Evolutionary conservation across 1,140 invertebrate species (phyloP).

Genomic region (Tetramorium simillimum): DNA sequence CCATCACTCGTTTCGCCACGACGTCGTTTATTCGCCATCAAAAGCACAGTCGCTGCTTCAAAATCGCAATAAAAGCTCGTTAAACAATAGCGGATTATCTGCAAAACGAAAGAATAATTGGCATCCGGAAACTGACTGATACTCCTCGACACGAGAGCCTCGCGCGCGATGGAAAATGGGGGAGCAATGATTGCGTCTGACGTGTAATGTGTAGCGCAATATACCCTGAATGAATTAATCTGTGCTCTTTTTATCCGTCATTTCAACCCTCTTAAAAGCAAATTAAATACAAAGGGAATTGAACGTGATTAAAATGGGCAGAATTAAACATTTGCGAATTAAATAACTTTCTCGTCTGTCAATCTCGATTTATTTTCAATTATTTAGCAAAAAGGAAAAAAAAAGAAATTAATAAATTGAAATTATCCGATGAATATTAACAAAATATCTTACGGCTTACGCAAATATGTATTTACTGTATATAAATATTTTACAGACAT

Average conservation of each 20-base stretch:
- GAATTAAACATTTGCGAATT: background rate
- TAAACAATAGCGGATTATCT: conserved; percentile 8
- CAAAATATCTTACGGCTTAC: background rate
- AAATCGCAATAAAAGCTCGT: conserved; percentile 17
- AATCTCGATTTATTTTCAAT: background rate
- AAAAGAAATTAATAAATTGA: background rate
- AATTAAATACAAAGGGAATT: background rate
- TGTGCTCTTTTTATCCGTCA: background rate
- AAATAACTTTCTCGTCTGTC: background rate
- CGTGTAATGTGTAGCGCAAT: background rate
- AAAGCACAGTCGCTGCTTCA: background rate
- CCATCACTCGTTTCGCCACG: background rate
- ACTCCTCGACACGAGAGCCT: background rate
- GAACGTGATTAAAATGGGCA: background rate
- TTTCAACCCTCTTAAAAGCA: background rate
- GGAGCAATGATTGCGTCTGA: background rate
- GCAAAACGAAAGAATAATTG: conserved; percentile 3
- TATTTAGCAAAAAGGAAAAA: background rate
- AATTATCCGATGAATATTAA: background rate
- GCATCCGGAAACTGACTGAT: background rate
- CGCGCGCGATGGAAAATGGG: background rate
- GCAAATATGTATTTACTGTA: background rate
- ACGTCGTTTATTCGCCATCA: conserved; percentile 14
- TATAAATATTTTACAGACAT: background rate
- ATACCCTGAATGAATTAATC: conserved; percentile 17